A percentile compares a stretch with the other conserved stretches of the same genome.
These are phyloP conservation scores for Morone saxatilis DNA, from an alignment of 2,113 vertebrate genomes.

Conservation along the genomic window DNA sequence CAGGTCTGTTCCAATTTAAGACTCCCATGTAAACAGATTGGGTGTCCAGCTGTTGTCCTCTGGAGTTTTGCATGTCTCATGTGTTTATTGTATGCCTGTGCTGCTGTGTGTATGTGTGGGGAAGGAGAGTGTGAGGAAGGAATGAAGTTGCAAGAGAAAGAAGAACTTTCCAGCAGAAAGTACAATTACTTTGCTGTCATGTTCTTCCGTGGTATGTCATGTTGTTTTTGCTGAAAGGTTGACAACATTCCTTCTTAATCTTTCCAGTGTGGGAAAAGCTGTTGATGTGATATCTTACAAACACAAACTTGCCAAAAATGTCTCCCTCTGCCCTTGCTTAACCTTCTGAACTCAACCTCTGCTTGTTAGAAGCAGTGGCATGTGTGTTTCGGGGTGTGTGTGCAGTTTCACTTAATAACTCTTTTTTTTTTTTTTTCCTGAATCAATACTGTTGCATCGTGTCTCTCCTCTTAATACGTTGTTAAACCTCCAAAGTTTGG, in stretches of 20 bases:
- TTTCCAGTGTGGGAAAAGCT: not conserved
- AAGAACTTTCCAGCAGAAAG: not conserved
- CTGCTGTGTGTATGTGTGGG: not conserved
- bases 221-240: slow-evolving; percentile 5
- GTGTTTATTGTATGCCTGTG: slow-evolving; percentile 1
- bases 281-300: not conserved
- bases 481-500: slow-evolving; percentile 50
- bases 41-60: slow-evolving; percentile 3
- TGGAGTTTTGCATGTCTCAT: not conserved
- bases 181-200: not conserved
- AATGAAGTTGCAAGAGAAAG: not conserved
- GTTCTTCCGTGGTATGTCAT: not conserved
- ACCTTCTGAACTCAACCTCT: slow-evolving; percentile 7
- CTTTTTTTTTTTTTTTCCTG: slow-evolving; percentile 3
- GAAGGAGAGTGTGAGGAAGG: not conserved
- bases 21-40: not conserved
- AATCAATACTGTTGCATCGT: slow-evolving; percentile 9
- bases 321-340: not conserved
- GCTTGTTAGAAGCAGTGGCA: not conserved
- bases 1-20: not conserved
- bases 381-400: not conserved
- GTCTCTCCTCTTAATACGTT: slow-evolving; percentile 25
- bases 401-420: not conserved
- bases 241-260: slow-evolving; percentile 4
- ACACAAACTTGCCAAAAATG: not conserved